Conservation (phyloP, 2,888 invertebrate genomes). For the Bellardia bayeri region DNA sequence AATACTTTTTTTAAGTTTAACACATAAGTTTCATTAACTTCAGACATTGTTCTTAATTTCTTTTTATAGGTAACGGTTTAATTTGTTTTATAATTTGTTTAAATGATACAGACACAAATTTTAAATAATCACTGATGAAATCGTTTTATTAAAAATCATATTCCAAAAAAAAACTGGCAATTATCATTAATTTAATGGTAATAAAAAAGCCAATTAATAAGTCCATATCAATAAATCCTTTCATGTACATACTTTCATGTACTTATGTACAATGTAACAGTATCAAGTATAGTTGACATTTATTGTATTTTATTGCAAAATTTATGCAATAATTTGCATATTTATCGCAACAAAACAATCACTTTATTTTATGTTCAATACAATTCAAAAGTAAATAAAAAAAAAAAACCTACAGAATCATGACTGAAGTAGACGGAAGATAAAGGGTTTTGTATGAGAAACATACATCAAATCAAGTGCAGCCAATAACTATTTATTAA, state of each 20-base stretch:
- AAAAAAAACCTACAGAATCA: not conserved
- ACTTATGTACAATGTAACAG: not conserved
- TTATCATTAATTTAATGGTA: no score
- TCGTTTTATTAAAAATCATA: no score
- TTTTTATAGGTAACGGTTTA: no score
- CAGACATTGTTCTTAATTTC: no score
- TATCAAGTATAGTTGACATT: not conserved
- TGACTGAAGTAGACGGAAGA: constrained; percentile 29
- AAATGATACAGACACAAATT: no score
- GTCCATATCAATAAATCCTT: no score
- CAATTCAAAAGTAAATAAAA: not conserved
- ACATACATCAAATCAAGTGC: not conserved
- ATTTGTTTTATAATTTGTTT: no score
- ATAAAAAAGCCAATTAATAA: no score
- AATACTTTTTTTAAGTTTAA: no score
- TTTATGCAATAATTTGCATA: constrained; percentile 23
- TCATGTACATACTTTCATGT: not conserved
- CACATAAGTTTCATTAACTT: no score
- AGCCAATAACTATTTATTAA: constrained; percentile 13
- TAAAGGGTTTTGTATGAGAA: not conserved
- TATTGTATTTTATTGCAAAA: not conserved
- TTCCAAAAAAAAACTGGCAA: no score
- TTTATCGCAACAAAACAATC: not conserved
- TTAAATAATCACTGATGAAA: no score
- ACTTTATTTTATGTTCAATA: not conserved